Base-by-base conservation (phyloP, 1,140 invertebrate genomes). In the Drosophila gunungcola region DNA sequence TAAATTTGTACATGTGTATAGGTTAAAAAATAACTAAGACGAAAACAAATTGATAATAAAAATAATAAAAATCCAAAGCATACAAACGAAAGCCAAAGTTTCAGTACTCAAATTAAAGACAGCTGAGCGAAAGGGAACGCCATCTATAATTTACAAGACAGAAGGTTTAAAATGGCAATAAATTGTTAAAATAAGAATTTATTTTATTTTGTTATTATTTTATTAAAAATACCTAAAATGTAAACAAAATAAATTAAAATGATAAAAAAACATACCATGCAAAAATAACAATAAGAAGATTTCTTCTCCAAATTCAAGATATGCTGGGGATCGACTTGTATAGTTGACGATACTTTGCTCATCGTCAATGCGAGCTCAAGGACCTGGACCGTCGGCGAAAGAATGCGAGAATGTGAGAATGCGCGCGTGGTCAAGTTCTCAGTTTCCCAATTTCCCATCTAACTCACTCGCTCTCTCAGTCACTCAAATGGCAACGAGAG, bases 401-500 rank as follows among this genome's bases (percentile, higher is more conserved):
- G 13, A 61, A n/a, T 61, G 62, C 43, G 41, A 43, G 56, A 65
- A 62, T 65, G 55, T 29, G 58, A 46, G 46, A 60, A 21, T 48
- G 63, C 61, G 38, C 72, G 13, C 13, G 34, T 39, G 58, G 60
- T 62, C 60, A 62, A 52, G 60, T 58, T 55, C 38, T 58, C 67
- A 65, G 7, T 32, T 32, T 32, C 7, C 29, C 29, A 7, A 73
- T 73, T 68, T 68, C 69, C 74, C 63, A 34, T 38, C 46, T 80
- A 81, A 79, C 69, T 56, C 61, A 79, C 55, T 77, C 60, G 48
- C 57, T 69, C 68, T 46, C 65, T 75, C 78, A 60, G 70, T 63
- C 52, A 73, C 78, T 73, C 51, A 57, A 84, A 73, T 65, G 78
- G 46, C 58, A 49, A 68, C 21, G 64, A 79, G 81, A 84, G 81